Base-by-base conservation (phyloP, 2,797 vertebrate species). In the Enteromius radiatus region DNA sequence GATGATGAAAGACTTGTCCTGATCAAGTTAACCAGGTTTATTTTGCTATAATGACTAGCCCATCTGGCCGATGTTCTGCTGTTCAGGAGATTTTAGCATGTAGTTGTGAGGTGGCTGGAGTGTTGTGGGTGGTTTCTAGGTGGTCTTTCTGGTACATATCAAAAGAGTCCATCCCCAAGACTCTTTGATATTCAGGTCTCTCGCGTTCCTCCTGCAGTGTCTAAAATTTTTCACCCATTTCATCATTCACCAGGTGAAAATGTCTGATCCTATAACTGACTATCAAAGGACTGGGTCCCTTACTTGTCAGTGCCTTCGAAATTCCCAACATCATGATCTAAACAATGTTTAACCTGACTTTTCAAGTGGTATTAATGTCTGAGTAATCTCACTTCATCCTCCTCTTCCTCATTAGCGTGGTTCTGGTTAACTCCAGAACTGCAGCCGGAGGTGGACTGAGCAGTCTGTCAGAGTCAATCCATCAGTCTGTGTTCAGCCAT, bases 381-480 rank as follows among this genome's bases (percentile, higher is more conserved):
- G 49, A 69, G 41, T 56, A 79, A 45, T 28, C 19, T 12, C 52
- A 3, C 15, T 8, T 8, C 21, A 17, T 65, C 41, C 15, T 19
- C 23, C 36, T 28, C 38, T 61, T 49, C 21, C 4, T 63, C 43
- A 71, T 71, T 73, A 36, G 4, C n/a, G 2, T 63, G 56, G 28
- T 4, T 70, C 21, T 17, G 45, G 78, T 71, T 70, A 45, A 71
- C 52, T 59, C 38, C 26, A 28, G 45, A 8, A 21, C 33, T 43
- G 26, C 21, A 52, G 56, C 11, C 77, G 36, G 67, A 31, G 68
- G 56, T 67, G 45, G 67, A 74, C 77, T 69, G 33, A 15, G 63
- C 49, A 19, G n/a, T 45, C 71, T 65, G 71, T 86, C 81, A 38
- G n/a, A 76, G 69, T 68, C 70, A 31, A 67, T 86, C 71, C 54